These are phyloP conservation scores for Zosterops pallidus DNA, from an alignment of 2,113 vertebrate species.

Conservation along the genomic window DNA sequence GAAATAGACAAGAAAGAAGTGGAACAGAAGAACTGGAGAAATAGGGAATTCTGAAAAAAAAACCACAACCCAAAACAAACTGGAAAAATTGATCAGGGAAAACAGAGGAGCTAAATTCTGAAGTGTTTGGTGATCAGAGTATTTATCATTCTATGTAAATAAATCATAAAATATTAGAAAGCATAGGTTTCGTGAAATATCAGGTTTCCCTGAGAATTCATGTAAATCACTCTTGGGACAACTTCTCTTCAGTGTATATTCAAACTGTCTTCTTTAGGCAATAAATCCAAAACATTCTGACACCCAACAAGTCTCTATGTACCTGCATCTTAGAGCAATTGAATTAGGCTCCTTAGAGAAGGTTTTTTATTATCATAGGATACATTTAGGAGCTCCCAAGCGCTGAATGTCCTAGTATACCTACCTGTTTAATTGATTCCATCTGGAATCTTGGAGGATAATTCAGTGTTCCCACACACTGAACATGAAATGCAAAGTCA, in stretches of 20 bases:
- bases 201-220: not conserved
- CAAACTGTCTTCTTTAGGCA: not conserved
- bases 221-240: not conserved
- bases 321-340: not conserved
- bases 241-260: not conserved
- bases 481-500: not conserved
- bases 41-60: not conserved
- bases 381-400: not conserved
- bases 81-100: not conserved
- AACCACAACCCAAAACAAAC: not conserved
- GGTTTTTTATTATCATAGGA: not conserved
- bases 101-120: not conserved
- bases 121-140: not conserved
- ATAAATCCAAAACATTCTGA: not conserved
- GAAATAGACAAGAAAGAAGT: not conserved
- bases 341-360: not conserved
- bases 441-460: not conserved
- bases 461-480: not conserved
- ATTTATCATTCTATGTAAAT: not conserved
- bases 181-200: not conserved
- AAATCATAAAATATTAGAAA: not conserved
- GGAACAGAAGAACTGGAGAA: not conserved
- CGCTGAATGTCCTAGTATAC: not conserved
- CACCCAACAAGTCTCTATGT: not conserved
- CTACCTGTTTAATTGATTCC: not conserved